Percentiles rank a stretch among this genome's conserved stretches.
Conservation (phyloP, 2,113 vertebrate species). For the Colaptes auratus region DNA sequence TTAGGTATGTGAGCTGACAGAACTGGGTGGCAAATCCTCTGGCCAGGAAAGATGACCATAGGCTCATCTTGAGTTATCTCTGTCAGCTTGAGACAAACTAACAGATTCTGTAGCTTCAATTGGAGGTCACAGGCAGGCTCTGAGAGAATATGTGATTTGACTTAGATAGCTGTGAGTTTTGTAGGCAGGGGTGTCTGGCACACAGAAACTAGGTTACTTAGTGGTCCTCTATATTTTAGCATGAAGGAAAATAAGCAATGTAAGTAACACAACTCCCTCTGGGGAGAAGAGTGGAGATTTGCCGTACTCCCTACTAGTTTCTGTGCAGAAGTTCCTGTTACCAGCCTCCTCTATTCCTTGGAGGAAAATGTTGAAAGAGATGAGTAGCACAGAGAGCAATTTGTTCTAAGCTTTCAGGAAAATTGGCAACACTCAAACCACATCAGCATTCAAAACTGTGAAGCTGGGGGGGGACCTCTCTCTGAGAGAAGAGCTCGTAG, state of each 20-base stretch:
- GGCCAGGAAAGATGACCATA: neutral
- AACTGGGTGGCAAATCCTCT: neutral
- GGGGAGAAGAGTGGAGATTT: neutral
- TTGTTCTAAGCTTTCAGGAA: slow-evolving; percentile 39
- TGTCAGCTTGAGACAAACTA: neutral
- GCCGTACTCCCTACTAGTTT: neutral
- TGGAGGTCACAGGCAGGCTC: neutral
- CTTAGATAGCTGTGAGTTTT: neutral
- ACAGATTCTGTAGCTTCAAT: neutral
- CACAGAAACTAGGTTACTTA: neutral
- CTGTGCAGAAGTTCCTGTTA: neutral
- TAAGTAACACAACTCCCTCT: neutral
- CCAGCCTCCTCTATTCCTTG: neutral
- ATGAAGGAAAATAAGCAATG: neutral
- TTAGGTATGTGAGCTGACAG: neutral
- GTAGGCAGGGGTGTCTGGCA: neutral
- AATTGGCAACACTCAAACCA: slow-evolving; percentile 9
- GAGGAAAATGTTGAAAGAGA: slow-evolving; percentile 28
- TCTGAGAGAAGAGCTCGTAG: neutral
- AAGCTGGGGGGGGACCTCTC: neutral
- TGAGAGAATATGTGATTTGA: neutral
- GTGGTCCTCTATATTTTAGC: neutral
- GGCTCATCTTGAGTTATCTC: neutral
- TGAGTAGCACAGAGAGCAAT: neutral
- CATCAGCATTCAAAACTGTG: slow-evolving; percentile 28